Conservation (phyloP, 2,797 vertebrate genomes). For the Rachycentron canadum region DNA sequence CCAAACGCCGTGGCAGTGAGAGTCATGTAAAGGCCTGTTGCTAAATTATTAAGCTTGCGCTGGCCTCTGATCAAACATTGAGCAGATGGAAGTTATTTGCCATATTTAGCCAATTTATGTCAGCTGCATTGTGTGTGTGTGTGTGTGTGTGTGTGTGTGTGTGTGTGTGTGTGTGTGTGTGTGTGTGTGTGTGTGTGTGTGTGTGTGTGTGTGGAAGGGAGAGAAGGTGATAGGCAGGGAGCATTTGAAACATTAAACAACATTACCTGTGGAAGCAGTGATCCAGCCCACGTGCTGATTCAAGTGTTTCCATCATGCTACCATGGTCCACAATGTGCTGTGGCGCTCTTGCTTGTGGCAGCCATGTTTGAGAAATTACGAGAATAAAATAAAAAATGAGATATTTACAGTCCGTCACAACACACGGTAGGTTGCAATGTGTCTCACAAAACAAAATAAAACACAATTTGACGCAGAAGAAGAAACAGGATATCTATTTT, state of each 20-base stretch:
- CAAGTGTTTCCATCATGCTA: background rate
- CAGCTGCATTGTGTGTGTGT: slow-evolving; percentile 18
- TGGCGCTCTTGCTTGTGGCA: background rate
- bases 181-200: no score
- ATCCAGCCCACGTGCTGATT: background rate
- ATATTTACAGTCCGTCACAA: background rate
- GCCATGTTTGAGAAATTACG: background rate
- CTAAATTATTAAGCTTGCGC: slow-evolving; percentile 64
- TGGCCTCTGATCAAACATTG: slow-evolving; percentile 69
- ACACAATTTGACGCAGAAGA: background rate
- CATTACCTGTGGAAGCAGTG: slow-evolving; percentile 5
- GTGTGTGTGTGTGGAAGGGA: background rate
- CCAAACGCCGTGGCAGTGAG: slow-evolving; percentile 13
- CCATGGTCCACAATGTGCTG: no score
- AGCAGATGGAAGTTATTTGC: slow-evolving; percentile 49
- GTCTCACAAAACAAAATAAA: background rate
- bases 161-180: background rate
- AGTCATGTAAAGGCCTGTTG: slow-evolving; percentile 37
- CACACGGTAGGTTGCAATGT: background rate
- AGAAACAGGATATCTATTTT: background rate
- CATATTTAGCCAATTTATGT: slow-evolving; percentile 56
- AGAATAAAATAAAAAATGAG: background rate
- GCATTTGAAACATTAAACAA: background rate
- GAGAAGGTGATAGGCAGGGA: background rate
- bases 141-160: no score